phyloP scores from a whole-genome alignment of 2,888 invertebrate genomes.

The Adineta ricciae region DNA sequence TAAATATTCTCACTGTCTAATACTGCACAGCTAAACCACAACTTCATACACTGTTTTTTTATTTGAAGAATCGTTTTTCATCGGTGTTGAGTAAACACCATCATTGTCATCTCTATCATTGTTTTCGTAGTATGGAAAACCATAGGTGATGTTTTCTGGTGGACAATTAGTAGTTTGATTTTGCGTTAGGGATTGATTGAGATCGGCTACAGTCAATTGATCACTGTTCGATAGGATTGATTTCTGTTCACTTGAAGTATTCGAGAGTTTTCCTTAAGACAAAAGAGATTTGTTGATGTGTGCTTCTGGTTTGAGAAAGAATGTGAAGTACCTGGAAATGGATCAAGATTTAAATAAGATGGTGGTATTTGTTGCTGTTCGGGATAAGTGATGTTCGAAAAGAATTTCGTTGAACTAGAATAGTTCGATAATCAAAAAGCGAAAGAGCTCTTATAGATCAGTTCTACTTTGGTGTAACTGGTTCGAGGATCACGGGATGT shows the following conservation, averaged over 20 bases:
- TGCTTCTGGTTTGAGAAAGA: not conserved
- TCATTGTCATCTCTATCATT: not conserved
- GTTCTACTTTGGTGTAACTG: not conserved
- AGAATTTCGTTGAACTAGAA: not conserved
- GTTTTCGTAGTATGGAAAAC: not conserved
- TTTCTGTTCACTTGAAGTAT: not conserved
- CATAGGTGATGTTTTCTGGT: not conserved
- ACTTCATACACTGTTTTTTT: conserved; percentile 34
- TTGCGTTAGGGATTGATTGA: not conserved
- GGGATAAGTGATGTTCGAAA: not conserved
- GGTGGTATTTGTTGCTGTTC: not conserved
- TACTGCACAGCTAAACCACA: conserved; percentile 21
- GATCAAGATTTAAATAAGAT: not conserved
- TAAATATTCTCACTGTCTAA: conserved; percentile 3
- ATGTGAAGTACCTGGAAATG: not conserved
- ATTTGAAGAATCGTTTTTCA: not conserved
- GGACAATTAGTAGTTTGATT: not conserved
- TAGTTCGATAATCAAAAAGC: not conserved
- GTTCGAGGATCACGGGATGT: not conserved
- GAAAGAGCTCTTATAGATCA: not conserved
- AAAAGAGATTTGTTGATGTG: too few species aligned
- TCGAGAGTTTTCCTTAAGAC: not conserved
- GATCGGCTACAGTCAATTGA: not conserved
- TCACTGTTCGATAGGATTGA: not conserved
- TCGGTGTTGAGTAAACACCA: conserved; percentile 27